These are phyloP conservation scores for Loris lydekkerianus DNA, from an alignment of 2,797 vertebrate species.

Conservation along the genomic window DNA sequence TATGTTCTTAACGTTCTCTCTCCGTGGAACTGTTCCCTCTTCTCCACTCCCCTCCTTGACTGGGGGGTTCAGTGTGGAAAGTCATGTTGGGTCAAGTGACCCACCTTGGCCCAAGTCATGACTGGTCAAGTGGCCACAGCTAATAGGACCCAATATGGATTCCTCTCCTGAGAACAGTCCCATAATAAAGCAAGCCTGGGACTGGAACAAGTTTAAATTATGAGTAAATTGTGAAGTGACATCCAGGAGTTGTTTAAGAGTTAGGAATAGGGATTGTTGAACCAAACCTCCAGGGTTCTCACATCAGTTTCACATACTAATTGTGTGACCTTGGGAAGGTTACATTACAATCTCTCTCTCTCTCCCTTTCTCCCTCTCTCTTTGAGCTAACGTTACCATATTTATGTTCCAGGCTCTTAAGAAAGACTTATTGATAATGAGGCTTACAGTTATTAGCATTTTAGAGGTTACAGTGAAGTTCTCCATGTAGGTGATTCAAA, in stretches of 20 bases:
- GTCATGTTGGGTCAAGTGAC: not conserved
- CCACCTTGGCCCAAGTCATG: too few relatives aligned
- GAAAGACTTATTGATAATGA: constrained; percentile 25
- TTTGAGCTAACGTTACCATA: not conserved
- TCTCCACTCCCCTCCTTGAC: not conserved
- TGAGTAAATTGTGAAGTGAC: not conserved
- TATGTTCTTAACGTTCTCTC: not conserved
- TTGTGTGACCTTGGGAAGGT: not conserved
- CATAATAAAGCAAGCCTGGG: not conserved
- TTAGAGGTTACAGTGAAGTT: not conserved
- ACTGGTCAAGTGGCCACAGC: not conserved
- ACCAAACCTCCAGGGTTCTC: not conserved
- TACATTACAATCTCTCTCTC: not conserved
- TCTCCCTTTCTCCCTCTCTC: not conserved
- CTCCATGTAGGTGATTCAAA: constrained; percentile 15
- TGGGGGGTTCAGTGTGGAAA: not conserved
- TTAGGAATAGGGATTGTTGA: not conserved
- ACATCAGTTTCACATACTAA: not conserved
- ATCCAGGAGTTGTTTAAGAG: not conserved
- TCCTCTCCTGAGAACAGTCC: not conserved
- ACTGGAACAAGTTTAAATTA: not conserved
- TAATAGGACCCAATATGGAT: not conserved
- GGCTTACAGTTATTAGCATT: not conserved
- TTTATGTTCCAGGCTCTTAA: constrained; percentile 39
- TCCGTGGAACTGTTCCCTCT: not conserved